These are phyloP conservation scores for Noctua comes DNA, from an alignment of 2,888 invertebrate species.

Conservation along the genomic window DNA sequence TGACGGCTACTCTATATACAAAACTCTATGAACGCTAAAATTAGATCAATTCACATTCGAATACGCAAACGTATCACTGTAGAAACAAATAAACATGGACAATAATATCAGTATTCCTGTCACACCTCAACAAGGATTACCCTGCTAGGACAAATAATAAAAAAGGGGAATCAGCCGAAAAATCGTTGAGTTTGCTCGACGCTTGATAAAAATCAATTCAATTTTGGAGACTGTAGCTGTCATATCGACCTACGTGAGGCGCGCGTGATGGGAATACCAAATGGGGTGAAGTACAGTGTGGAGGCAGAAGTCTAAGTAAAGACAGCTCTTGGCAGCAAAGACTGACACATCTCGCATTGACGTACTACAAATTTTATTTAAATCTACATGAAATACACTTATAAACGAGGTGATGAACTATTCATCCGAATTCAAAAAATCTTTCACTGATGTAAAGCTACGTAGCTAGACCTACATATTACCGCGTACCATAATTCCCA, in stretches of 20 bases:
- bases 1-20: not conserved
- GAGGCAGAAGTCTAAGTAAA: slow-evolving; percentile 53
- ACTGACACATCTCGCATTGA: not conserved
- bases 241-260: slow-evolving; percentile 75
- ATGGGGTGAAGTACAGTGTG: not conserved
- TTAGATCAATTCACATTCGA: slow-evolving; percentile 50
- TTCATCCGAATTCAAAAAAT: not conserved
- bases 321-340: not conserved
- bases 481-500: no score
- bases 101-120: slow-evolving; percentile 67
- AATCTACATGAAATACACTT: not conserved
- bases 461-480: no score
- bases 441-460: not conserved
- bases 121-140: slow-evolving; percentile 69
- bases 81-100: slow-evolving; percentile 59
- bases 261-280: slow-evolving; percentile 74
- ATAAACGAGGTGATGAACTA: not conserved
- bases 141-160: slow-evolving; percentile 74
- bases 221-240: slow-evolving; percentile 77
- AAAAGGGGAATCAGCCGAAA: slow-evolving; percentile 74
- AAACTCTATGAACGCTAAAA: slow-evolving; percentile 14
- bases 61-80: slow-evolving; percentile 34
- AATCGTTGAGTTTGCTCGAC: slow-evolving; percentile 74
- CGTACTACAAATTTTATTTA: not conserved
- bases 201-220: slow-evolving; percentile 81